Conservation (phyloP, 2,888 invertebrate genomes). For the Tenthredo notha region DNA sequence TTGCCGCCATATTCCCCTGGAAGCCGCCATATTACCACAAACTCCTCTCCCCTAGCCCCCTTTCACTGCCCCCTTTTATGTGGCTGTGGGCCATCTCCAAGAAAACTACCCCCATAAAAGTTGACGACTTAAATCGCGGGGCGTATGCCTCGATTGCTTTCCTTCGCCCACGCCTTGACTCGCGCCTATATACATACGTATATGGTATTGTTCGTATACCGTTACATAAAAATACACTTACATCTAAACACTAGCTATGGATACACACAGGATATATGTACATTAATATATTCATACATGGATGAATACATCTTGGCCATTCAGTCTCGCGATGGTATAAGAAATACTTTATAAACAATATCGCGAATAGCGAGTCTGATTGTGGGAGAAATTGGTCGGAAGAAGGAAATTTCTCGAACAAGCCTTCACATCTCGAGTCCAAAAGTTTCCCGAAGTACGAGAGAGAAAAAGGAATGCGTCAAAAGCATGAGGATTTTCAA, state of each 20-base stretch:
- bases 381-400: neutral
- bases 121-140: constrained; percentile 75
- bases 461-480: neutral
- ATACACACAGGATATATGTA: neutral
- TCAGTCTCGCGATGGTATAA: neutral
- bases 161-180: constrained; percentile 45
- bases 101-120: constrained; percentile 76
- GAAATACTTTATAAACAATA: constrained; percentile 27
- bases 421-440: neutral
- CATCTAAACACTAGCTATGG: neutral
- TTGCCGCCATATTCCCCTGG: constrained; percentile 74
- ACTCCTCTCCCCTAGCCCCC: constrained; percentile 61
- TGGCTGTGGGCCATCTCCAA: constrained; percentile 67
- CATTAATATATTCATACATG: constrained; percentile 22
- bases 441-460: neutral
- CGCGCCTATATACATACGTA: constrained; percentile 11
- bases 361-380: neutral
- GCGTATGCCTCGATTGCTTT: constrained; percentile 69
- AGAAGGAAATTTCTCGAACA: neutral
- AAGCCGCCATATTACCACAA: constrained; percentile 75
- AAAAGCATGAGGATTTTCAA: neutral
- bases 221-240: constrained; percentile 8
- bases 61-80: constrained; percentile 64
- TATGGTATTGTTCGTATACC: constrained; percentile 25
- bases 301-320: constrained; percentile 28